Evolutionary conservation across 1,140 invertebrate genomes (phyloP).

Genomic region (Nixonia krombeini): DNA sequence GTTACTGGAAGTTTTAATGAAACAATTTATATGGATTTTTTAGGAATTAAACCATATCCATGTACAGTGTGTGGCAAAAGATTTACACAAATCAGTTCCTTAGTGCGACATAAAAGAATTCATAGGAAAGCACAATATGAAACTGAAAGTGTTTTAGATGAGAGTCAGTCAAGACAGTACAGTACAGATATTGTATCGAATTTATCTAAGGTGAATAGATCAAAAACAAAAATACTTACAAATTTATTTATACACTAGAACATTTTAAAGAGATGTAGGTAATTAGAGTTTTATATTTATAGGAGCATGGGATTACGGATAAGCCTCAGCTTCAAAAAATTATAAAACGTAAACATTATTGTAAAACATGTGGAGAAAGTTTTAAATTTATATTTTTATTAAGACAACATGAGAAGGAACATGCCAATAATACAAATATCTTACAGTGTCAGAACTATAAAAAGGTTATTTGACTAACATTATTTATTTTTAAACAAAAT

Average conservation of each 20-base stretch:
- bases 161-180: background rate
- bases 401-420: slow-evolving; percentile 60
- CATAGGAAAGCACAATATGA: slow-evolving; percentile 46
- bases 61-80: slow-evolving; percentile 70
- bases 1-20: no score
- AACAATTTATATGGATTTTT: slow-evolving; percentile 19
- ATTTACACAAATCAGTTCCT: slow-evolving; percentile 67
- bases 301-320: slow-evolving; percentile 7
- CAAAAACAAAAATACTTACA: no score
- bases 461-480: no score
- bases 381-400: slow-evolving; percentile 62
- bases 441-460: slow-evolving; percentile 35
- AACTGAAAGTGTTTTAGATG: slow-evolving; percentile 5
- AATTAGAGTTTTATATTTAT: slow-evolving; percentile 15
- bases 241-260: no score
- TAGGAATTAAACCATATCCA: slow-evolving; percentile 68
- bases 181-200: background rate
- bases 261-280: no score
- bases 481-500: background rate
- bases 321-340: slow-evolving; percentile 32
- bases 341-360: slow-evolving; percentile 60
- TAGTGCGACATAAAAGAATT: slow-evolving; percentile 61
- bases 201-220: background rate
- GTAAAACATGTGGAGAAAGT: slow-evolving; percentile 66
- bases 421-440: slow-evolving; percentile 26